phyloP scores from a whole-genome alignment of 2,113 vertebrate genomes.

The Delphinus delphis region DNA sequence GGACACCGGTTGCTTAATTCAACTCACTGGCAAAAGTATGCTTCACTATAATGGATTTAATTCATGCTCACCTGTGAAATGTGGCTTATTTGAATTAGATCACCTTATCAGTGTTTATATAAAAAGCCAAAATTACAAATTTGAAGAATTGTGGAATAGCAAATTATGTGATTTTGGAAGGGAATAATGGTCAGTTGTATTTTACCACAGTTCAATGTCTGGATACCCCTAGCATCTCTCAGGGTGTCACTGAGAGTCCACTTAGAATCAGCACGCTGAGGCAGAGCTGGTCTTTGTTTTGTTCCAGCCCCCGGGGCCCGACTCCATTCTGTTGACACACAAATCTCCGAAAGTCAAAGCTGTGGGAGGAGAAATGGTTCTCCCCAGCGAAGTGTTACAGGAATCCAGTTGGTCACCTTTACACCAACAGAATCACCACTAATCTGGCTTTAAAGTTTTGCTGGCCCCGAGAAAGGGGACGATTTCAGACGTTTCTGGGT shows the following conservation, averaged over 20 bases:
- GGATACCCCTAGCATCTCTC: background rate
- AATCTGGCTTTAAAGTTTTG: background rate
- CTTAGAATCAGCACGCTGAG: background rate
- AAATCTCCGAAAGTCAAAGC: fast-evolving
- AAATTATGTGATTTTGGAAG: background rate
- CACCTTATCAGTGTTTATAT: background rate
- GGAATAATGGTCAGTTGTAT: background rate
- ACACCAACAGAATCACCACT: background rate
- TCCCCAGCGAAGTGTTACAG: background rate
- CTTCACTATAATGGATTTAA: background rate
- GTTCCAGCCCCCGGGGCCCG: background rate
- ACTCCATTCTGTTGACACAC: background rate
- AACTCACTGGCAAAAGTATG: background rate
- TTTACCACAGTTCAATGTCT: background rate
- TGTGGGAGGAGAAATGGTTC: background rate
- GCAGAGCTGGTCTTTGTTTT: background rate
- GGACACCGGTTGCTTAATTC: background rate
- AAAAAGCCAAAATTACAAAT: background rate
- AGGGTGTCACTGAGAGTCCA: background rate
- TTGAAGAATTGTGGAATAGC: background rate
- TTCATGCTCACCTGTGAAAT: background rate
- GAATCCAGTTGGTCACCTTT: background rate
- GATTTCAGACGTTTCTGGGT: background rate
- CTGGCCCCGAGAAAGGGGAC: background rate
- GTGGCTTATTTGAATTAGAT: background rate